Base-by-base conservation (phyloP, 37 sponge, comb jelly and placozoan species). In the Tethya wilhelma region DNA sequence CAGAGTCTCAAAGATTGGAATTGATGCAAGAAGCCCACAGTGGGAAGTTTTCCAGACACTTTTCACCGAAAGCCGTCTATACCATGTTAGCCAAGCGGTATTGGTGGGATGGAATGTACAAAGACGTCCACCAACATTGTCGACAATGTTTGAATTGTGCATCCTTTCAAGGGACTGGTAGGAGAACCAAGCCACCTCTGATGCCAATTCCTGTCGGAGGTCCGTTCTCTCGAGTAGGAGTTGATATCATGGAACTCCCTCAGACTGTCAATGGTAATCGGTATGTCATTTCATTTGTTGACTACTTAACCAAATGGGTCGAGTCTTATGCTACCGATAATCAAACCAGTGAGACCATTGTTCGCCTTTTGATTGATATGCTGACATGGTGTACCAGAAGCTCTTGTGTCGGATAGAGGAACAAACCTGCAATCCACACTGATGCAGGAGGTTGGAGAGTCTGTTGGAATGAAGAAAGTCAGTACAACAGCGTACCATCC, bases 401-500 rank as follows among this genome's bases (percentile, higher is more conserved):
- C 44, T 1, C 56, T 82, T 4, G 53, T 73, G 2, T 82, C 83
- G 7, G 80, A 67, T 32, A 53, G 74, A 59, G 67, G 83, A 19
- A 34, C 62, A 55, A 26, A 38, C 28, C 38, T 73, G 17, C 63
- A 56, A 2, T 45, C 34, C 4, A 49, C 12, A 19, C 34, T 62
- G 41, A 55, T 57, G n/a, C 31, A 25, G 37, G 75, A 75, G 40
- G 44, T 83, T 0, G 36, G 46, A 31, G 41, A 36, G 19, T 37
- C 30, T 0, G n/a, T 58, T 39, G 75, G 84, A 2, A 67, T 53
- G 6, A 59, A 37, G 11, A 83, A 83, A 32, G 57, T 71, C 9
- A 78, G 71, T 26, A 86, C 87, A 1, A 73, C 87, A 3, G 79
- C 73, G 2, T 78, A 78, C 74, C 87, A 86, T 62, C 87, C 74